Evolutionary conservation across 2,113 vertebrate genomes (phyloP).

Genomic region (Prionailurus bengalensis): DNA sequence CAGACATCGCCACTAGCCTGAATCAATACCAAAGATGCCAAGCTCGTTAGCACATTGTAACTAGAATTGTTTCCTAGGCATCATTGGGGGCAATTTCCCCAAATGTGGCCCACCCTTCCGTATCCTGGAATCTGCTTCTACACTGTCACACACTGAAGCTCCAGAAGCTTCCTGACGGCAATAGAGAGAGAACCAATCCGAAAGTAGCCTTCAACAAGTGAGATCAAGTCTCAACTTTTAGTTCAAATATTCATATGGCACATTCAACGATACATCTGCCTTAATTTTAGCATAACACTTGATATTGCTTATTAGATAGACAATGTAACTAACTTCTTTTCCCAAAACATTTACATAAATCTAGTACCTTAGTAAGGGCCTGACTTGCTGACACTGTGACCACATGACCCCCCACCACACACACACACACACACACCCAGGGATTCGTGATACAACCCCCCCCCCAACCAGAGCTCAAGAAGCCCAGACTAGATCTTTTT

Average conservation of each 20-base stretch:
- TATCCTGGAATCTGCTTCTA: not conserved
- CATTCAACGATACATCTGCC: not conserved
- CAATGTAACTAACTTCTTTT: not conserved
- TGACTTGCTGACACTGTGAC: not conserved
- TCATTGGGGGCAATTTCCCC: not conserved
- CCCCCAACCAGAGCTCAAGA: not conserved
- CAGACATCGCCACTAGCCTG: not conserved
- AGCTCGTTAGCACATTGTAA: not conserved
- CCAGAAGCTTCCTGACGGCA: not conserved
- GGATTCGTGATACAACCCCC: too few species aligned
- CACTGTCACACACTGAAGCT: not conserved
- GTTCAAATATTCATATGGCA: not conserved
- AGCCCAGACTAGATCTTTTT: not conserved
- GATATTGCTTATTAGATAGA: not conserved
- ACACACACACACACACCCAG: rapidly evolving
- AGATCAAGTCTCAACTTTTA: not conserved
- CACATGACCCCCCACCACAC: not conserved
- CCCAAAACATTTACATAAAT: not conserved
- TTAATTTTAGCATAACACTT: not conserved
- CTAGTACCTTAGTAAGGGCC: not conserved
- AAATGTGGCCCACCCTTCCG: not conserved
- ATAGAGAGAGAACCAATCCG: not conserved
- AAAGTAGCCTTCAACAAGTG: not conserved
- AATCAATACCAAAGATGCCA: not conserved
- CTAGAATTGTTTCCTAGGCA: not conserved